Conservation (phyloP, 2,888 invertebrate species). For the Anoncus sp. region DNA sequence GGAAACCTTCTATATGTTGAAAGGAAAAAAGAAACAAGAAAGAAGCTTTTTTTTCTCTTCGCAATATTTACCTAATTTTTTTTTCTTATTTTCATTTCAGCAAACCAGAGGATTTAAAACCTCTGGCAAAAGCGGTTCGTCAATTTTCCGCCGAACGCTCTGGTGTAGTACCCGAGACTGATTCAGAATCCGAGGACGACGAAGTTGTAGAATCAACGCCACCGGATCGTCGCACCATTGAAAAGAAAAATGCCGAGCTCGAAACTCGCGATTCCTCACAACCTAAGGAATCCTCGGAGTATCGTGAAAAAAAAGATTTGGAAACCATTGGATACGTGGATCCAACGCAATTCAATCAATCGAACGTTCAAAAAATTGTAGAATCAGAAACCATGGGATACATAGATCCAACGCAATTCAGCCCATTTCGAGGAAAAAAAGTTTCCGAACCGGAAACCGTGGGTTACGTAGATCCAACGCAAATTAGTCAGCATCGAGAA, state of each 20-base stretch:
- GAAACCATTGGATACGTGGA: conserved; percentile 1
- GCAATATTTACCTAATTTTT: neutral
- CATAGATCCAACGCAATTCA: neutral
- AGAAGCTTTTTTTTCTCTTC: too few relatives aligned
- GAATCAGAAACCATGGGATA: neutral
- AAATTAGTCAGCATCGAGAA: neutral
- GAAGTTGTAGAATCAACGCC: conserved; percentile 33
- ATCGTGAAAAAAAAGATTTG: neutral
- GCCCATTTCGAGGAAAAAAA: neutral
- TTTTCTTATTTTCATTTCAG: conserved; percentile 11
- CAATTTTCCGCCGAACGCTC: conserved; percentile 7
- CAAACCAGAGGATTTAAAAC: conserved; percentile 20
- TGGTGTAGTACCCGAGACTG: conserved; percentile 19
- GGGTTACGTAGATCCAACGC: neutral
- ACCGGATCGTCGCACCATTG: neutral
- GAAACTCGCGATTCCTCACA: neutral
- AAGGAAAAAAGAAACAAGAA: too few relatives aligned
- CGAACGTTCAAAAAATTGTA: neutral
- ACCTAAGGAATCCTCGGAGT: too few relatives aligned
- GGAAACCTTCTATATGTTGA: too few relatives aligned
- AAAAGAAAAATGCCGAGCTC: neutral
- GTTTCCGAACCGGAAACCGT: conserved; percentile 6
- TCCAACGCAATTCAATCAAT: conserved; percentile 4
- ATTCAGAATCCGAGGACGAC: conserved; percentile 28
- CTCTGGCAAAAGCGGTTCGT: conserved; percentile 7